These are phyloP conservation scores for Dicrurus megarhynchus DNA, from an alignment of 2,113 vertebrate species.

Conservation along the genomic window DNA sequence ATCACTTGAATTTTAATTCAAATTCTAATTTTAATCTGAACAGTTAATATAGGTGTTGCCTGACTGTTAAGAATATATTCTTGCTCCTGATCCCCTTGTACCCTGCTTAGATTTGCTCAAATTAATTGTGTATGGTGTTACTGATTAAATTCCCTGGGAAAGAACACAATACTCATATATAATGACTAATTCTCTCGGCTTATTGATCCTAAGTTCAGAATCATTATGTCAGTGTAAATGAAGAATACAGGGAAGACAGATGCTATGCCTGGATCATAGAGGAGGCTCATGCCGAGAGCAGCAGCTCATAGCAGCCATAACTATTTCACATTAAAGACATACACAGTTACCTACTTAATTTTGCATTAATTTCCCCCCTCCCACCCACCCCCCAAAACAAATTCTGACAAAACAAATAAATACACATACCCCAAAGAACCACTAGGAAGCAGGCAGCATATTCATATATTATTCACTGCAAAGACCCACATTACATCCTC, in stretches of 20 bases:
- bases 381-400: neutral
- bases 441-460: neutral
- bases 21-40: slow-evolving; percentile 34
- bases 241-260: neutral
- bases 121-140: neutral
- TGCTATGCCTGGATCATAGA: neutral
- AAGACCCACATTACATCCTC: neutral
- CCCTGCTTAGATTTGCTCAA: neutral
- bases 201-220: slow-evolving; percentile 13
- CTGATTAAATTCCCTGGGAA: neutral
- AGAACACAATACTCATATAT: neutral
- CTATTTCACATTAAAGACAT: neutral
- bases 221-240: neutral
- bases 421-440: neutral
- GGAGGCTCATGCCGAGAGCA: neutral
- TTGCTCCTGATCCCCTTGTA: neutral
- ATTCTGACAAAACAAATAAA: neutral
- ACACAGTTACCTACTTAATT: neutral
- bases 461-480: neutral
- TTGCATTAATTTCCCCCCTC: neutral
- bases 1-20: slow-evolving; percentile 32
- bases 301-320: neutral
- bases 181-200: neutral
- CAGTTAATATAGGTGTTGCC: neutral
- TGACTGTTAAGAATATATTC: neutral